Evolutionary conservation across 1,140 invertebrate species (phyloP).

Genomic region (Meteorus sp.): DNA sequence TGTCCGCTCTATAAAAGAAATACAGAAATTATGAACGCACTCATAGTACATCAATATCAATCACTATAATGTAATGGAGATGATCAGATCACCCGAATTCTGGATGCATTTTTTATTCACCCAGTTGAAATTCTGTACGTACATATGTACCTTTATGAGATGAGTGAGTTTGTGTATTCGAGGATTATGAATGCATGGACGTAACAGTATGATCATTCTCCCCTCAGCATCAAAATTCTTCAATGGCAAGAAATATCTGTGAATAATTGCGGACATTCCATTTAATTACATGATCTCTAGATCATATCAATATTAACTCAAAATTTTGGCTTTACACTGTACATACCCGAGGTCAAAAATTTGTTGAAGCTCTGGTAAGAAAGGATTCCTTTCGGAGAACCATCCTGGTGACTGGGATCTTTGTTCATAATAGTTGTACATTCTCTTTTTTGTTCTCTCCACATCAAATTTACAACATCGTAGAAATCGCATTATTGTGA

Average conservation of each 20-base stretch:
- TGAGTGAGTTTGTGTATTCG: conserved; percentile 60
- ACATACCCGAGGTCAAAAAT: conserved; percentile 61
- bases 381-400: conserved; percentile 65
- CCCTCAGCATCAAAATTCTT: conserved; percentile 57
- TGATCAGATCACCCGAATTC: no score
- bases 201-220: conserved; percentile 62
- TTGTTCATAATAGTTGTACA: conserved; percentile 64
- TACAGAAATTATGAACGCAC: conserved; percentile 11
- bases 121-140: neutral
- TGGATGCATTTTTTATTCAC: neutral
- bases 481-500: conserved; percentile 64
- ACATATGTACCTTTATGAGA: conserved; percentile 60
- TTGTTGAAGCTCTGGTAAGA: conserved; percentile 61
- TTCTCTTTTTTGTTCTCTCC: conserved; percentile 62
- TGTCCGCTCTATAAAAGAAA: conserved; percentile 50
- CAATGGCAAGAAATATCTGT: conserved; percentile 64
- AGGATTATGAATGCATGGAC: conserved; percentile 63
- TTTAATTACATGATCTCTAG: neutral
- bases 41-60: neutral
- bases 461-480: conserved; percentile 65
- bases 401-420: conserved; percentile 61
- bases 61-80: neutral
- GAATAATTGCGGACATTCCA: conserved; percentile 21
- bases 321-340: neutral
- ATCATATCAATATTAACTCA: neutral